phyloP scores from a whole-genome alignment of 30 jellyfish, hydroid and myxozoan genomes.

The Aurelia sp. region DNA sequence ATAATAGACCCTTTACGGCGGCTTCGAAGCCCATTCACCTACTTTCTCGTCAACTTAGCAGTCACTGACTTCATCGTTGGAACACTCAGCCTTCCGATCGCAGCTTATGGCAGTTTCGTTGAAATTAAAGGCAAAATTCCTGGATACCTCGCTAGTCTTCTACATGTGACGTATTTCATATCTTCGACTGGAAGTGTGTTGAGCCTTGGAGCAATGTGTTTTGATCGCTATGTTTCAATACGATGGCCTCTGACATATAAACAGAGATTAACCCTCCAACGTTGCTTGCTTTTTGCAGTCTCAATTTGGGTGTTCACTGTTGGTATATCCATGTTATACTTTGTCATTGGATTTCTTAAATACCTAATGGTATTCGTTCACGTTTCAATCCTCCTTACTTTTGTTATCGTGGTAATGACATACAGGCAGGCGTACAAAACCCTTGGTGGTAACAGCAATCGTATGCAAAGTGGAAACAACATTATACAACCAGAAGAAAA shows the following conservation, averaged over 20 bases:
- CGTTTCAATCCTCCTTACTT: constrained; percentile 8
- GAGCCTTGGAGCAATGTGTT: constrained; percentile 25
- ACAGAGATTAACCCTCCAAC: background rate
- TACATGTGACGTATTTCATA: constrained; percentile 38
- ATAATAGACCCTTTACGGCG: constrained; percentile 22
- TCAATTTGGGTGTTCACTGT: constrained; percentile 25
- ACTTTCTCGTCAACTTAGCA: constrained; percentile 43
- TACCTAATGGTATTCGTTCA: constrained; percentile 14
- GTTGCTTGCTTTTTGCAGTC: constrained; percentile 1
- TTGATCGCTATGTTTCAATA: constrained; percentile 58
- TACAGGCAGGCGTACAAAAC: constrained; percentile 2
- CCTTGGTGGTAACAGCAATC: background rate
- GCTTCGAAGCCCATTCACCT: constrained; percentile 54
- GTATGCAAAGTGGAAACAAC: too few species aligned
- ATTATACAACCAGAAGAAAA: too few species aligned
- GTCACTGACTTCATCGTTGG: constrained; percentile 54
- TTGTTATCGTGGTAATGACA: constrained; percentile 3
- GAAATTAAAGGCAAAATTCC: background rate
- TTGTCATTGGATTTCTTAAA: background rate
- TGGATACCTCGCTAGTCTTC: background rate
- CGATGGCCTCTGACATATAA: constrained; percentile 30
- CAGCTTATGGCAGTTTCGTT: background rate
- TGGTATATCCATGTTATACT: constrained; percentile 9
- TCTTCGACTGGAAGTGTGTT: constrained; percentile 22
- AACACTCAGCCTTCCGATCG: constrained; percentile 21